Percentiles rank a stretch among this genome's conserved stretches.
Evolutionary conservation across 2,888 invertebrate genomes (phyloP).

Genomic region (Leptogaster cylindrica): DNA sequence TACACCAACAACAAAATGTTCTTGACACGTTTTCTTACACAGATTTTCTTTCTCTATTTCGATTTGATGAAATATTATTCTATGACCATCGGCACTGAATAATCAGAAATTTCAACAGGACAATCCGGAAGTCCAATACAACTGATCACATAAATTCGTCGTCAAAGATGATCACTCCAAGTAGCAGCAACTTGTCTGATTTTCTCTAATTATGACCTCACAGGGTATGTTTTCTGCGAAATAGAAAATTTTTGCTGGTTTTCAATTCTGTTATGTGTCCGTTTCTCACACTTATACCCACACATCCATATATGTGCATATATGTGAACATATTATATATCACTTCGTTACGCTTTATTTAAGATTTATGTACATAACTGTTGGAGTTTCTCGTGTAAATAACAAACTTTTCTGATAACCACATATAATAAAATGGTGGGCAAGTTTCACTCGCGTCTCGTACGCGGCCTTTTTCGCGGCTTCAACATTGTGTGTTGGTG

Average conservation of each 20-base stretch:
- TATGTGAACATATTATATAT: no score
- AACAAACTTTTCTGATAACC: conserved; percentile 33
- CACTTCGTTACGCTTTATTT: neutral
- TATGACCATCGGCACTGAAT: no score
- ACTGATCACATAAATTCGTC: no score
- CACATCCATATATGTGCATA: no score
- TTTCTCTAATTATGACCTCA: neutral
- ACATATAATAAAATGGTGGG: conserved; percentile 29
- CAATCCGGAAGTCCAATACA: no score
- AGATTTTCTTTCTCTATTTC: no score
- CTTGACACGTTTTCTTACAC: no score
- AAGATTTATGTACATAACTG: neutral
- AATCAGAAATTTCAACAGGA: no score
- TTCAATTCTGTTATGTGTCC: neutral
- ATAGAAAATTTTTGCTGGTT: conserved; percentile 12
- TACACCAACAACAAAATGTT: no score
- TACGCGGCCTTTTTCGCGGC: neutral
- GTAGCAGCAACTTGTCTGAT: no score
- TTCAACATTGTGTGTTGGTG: neutral
- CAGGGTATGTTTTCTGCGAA: conserved; percentile 7
- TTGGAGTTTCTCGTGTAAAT: conserved; percentile 27
- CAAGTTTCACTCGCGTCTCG: neutral
- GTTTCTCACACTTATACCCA: neutral
- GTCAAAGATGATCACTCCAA: no score
- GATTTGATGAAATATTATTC: no score